A percentile compares a stretch with the other conserved stretches of the same genome.
phyloP scores from a whole-genome alignment of 2,113 vertebrate genomes.

The Pyrgilauda ruficollis region DNA sequence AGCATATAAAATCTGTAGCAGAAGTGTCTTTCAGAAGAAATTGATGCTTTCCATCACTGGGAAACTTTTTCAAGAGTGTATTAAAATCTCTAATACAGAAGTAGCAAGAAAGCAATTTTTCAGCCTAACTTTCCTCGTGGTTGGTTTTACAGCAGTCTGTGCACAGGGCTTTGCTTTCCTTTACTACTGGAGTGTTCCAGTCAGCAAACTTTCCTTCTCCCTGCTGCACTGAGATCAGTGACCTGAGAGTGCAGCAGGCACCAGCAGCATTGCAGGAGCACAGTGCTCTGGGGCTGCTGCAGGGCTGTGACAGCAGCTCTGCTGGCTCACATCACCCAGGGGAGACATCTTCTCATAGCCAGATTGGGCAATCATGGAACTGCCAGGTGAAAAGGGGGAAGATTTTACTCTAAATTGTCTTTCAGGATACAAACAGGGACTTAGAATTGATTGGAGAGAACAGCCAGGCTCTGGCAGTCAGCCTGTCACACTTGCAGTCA shows the following conservation, averaged over 20 bases:
- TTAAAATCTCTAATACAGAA: slow-evolving; percentile 15
- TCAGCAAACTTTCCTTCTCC: neutral
- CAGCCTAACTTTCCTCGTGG: neutral
- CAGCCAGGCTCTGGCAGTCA: neutral
- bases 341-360: neutral
- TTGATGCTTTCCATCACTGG: neutral
- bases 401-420: neutral
- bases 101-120: slow-evolving; percentile 42
- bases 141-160: neutral
- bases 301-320: neutral
- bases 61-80: neutral
- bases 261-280: neutral
- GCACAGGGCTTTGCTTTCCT: neutral
- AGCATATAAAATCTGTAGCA: neutral
- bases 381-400: neutral
- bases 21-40: neutral
- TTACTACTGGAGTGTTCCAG: neutral
- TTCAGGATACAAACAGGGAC: neutral
- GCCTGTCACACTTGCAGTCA: rapidly evolving
- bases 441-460: neutral
- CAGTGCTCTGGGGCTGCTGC: neutral
- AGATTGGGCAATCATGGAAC: rapidly evolving
- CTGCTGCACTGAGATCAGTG: neutral
- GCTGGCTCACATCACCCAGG: neutral
- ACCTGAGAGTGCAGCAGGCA: neutral